Evolutionary conservation across 2,113 vertebrate genomes (phyloP).

Genomic region (Istiophorus platypterus): DNA sequence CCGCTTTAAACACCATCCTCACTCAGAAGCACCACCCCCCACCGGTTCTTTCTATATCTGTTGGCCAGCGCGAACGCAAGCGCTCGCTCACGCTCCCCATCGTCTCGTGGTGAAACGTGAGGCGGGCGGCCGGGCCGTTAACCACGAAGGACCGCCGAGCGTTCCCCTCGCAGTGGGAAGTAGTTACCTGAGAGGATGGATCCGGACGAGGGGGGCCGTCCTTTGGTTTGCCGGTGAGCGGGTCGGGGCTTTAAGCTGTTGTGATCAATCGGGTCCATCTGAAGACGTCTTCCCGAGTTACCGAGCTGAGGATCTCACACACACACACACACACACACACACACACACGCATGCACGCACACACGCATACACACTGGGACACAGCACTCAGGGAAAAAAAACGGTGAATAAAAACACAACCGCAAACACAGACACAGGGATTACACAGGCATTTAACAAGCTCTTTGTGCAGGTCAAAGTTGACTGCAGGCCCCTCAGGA

Average conservation of each 20-base stretch:
- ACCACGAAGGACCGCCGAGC: constrained; percentile 57
- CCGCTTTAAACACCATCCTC: constrained; percentile 48
- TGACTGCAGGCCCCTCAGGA: constrained; percentile 70
- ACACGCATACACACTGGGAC: neutral
- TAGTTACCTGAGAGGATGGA: constrained; percentile 40
- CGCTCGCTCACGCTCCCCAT: constrained; percentile 10
- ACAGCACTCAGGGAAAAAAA: neutral
- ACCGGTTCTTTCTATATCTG: constrained; percentile 48
- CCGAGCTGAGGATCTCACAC: constrained; percentile 16
- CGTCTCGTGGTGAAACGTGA: constrained; percentile 37
- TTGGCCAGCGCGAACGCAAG: constrained; percentile 8
- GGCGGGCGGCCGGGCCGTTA: constrained; percentile 53
- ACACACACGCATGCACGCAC: constrained; percentile 5
- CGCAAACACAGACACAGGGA: constrained; percentile 68
- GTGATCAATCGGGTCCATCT: constrained; percentile 64
- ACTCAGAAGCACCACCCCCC: constrained; percentile 20
- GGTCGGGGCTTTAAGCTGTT: constrained; percentile 25
- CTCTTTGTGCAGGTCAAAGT: constrained; percentile 78
- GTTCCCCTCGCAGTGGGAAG: no score
- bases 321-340: neutral
- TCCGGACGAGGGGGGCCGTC: constrained; percentile 15
- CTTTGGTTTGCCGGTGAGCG: constrained; percentile 31
- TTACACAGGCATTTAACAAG: constrained; percentile 80
- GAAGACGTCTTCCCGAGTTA: constrained; percentile 61
- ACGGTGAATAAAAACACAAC: constrained; percentile 56